phyloP scores from a whole-genome alignment of 2,113 vertebrate genomes.

The Sinocyclocheilus grahami region DNA sequence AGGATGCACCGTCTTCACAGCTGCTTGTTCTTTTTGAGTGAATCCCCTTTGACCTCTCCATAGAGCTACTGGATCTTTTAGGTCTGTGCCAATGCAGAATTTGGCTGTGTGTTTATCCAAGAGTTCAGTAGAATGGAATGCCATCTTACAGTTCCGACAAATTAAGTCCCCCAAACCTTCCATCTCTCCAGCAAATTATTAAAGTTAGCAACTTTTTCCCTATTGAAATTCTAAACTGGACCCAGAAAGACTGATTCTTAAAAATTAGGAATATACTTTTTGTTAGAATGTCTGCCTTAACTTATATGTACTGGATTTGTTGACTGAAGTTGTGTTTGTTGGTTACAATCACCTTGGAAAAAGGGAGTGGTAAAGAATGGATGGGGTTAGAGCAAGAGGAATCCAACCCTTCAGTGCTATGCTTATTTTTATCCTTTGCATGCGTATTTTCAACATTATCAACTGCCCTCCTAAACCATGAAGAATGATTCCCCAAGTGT shows the following conservation, averaged over 20 bases:
- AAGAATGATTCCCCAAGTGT: neutral
- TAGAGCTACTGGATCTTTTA: conserved; percentile 38
- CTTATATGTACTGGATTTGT: neutral
- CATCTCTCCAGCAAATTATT: conserved; percentile 2
- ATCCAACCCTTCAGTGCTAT: neutral
- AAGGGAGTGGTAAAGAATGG: conserved; percentile 2
- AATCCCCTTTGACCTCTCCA: conserved; percentile 23
- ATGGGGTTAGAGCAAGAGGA: neutral
- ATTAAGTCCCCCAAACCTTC: conserved; percentile 50
- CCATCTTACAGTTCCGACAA: conserved; percentile 78
- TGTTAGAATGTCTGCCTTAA: conserved; percentile 19
- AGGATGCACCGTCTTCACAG: neutral
- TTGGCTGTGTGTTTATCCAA: conserved; percentile 71
- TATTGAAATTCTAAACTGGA: neutral
- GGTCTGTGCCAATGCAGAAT: conserved; percentile 77
- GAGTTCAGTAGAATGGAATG: conserved; percentile 72
- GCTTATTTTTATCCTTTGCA: neutral
- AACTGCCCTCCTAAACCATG: neutral
- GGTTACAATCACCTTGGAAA: conserved; percentile 55
- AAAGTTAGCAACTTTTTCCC: neutral
- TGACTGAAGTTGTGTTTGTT: conserved; percentile 55
- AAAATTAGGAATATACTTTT: neutral
- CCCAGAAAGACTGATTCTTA: neutral
- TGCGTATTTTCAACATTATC: neutral
- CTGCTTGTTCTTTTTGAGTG: neutral